These are phyloP conservation scores for Aphodius sticticus DNA, from an alignment of 2,888 invertebrate genomes.

Conservation along the genomic window DNA sequence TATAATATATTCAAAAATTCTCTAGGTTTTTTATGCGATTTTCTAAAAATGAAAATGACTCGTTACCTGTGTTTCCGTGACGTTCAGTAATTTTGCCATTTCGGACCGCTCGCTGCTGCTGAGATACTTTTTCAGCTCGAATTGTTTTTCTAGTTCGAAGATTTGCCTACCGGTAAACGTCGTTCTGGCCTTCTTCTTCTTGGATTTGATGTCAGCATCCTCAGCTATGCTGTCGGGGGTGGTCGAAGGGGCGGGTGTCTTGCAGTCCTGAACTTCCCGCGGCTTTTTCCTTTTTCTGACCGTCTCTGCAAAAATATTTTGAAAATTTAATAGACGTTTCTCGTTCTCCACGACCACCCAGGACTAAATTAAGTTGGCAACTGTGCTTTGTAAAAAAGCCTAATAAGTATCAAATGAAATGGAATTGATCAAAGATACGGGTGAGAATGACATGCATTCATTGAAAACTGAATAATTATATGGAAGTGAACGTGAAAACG, in stretches of 20 bases:
- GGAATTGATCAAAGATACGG: no score
- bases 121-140: constrained; percentile 95
- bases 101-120: constrained; percentile 94
- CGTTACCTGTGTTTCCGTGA: constrained; percentile 95
- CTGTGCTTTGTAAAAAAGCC: no score
- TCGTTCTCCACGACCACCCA: no score
- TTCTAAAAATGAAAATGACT: no score
- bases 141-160: constrained; percentile 95
- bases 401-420: no score
- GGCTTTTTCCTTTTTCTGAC: constrained; percentile 55
- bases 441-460: no score
- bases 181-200: constrained; percentile 89
- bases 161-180: constrained; percentile 96
- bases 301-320: constrained; percentile 49
- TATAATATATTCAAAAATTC: background rate
- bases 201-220: constrained; percentile 62
- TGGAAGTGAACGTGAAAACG: no score
- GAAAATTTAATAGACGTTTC: background rate
- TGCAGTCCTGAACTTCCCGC: constrained; percentile 50
- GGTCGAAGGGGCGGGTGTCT: constrained; percentile 52
- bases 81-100: constrained; percentile 92
- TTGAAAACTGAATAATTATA: no score
- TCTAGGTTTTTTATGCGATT: background rate
- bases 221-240: constrained; percentile 55
- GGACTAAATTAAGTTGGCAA: no score